Evolutionary conservation across 1,140 invertebrate species (phyloP).

Genomic region (Pseudomyrmex sp.): DNA sequence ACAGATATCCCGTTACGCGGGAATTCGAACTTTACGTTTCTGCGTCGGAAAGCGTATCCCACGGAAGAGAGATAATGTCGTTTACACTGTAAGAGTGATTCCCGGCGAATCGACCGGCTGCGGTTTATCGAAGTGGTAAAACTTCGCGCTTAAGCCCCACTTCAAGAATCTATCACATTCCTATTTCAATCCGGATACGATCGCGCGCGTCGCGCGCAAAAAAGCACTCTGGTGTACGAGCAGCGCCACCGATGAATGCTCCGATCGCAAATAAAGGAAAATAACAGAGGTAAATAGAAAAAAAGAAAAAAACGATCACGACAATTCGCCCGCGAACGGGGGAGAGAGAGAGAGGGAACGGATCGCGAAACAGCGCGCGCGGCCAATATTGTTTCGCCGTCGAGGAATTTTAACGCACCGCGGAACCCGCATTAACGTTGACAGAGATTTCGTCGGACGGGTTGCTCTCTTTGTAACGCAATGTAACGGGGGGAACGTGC

Average conservation of each 20-base stretch:
- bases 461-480: conserved; percentile 76
- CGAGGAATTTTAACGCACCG: conserved; percentile 73
- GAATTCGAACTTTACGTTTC: conserved; percentile 5
- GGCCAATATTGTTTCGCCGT: conserved; percentile 75
- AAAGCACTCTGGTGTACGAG: not conserved
- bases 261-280: conserved; percentile 52
- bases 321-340: conserved; percentile 38
- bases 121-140: conserved; percentile 32
- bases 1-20: conserved; percentile 14
- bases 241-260: conserved; percentile 31
- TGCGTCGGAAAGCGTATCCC: not conserved
- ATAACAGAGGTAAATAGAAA: conserved; percentile 11
- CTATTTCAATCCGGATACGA: conserved; percentile 34
- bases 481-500: conserved; percentile 71
- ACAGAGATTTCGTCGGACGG: conserved; percentile 71
- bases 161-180: conserved; percentile 5
- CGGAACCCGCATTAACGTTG: conserved; percentile 73
- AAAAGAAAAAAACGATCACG: not conserved
- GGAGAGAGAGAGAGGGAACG: conserved; percentile 30
- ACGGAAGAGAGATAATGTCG: conserved; percentile 12
- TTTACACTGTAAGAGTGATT: conserved; percentile 36
- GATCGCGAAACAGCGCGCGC: conserved; percentile 66
- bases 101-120: not conserved
- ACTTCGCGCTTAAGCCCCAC: not conserved
- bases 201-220: conserved; percentile 34